Percentiles rank a stretch among this genome's conserved stretches.
These are phyloP conservation scores for Artemisiospiza belli DNA, from an alignment of 2,113 vertebrate species.

Conservation along the genomic window DNA sequence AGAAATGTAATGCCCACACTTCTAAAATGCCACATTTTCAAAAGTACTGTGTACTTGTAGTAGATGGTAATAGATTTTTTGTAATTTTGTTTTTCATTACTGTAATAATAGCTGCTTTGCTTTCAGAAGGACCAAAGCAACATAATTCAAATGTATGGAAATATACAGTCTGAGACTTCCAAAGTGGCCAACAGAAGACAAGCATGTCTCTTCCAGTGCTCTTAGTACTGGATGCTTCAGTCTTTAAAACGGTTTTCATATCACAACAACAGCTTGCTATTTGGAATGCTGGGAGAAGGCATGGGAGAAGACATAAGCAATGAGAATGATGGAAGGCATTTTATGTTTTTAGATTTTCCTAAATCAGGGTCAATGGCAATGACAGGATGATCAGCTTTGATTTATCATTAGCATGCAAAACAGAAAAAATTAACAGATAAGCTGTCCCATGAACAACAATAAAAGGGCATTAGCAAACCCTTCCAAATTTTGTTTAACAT, in stretches of 20 bases:
- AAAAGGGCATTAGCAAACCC: not conserved
- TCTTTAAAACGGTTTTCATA: not conserved
- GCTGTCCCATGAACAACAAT: not conserved
- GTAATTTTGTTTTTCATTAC: not conserved
- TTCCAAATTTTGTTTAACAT: not conserved
- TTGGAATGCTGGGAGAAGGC: not conserved
- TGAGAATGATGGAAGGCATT: not conserved
- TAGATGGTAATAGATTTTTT: not conserved
- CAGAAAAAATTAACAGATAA: not conserved
- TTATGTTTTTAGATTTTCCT: not conserved
- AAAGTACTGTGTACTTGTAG: not conserved
- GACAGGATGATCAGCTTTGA: not conserved
- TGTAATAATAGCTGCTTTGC: not conserved
- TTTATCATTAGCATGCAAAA: not conserved
- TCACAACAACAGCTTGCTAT: not conserved
- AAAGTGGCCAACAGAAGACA: not conserved
- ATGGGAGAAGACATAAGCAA: not conserved
- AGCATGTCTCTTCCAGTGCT: not conserved
- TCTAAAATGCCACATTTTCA: not conserved
- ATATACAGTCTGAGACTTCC: not conserved
- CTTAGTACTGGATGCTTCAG: not conserved
- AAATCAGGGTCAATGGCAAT: not conserved
- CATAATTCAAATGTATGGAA: not conserved
- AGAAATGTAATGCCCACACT: not conserved
- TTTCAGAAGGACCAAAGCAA: not conserved